Evolutionary conservation across 2,888 invertebrate genomes (phyloP).

Genomic region (Nephrocerus scutellatus): DNA sequence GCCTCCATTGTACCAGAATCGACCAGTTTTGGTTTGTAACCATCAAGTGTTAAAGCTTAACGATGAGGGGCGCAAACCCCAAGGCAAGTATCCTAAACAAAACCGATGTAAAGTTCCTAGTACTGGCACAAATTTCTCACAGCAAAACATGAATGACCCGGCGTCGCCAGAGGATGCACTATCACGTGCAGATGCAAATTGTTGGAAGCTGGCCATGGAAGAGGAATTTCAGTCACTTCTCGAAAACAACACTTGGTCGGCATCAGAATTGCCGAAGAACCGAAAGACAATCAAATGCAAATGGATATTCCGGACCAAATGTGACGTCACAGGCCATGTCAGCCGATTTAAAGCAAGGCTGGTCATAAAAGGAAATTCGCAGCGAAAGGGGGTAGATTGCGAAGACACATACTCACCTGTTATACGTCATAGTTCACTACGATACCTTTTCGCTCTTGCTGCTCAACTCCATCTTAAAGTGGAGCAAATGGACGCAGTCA

Average conservation of each 20-base stretch:
- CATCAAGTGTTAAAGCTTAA: no score
- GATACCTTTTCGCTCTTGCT: slow-evolving; percentile 16
- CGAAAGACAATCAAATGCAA: slow-evolving; percentile 15
- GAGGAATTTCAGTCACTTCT: slow-evolving; percentile 14
- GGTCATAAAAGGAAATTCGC: slow-evolving; percentile 18
- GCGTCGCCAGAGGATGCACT: no score
- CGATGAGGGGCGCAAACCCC: no score
- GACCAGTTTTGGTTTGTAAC: no score
- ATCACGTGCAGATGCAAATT: no score
- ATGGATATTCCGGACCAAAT: slow-evolving; percentile 15
- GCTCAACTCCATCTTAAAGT: slow-evolving; percentile 8
- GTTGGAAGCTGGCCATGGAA: no score
- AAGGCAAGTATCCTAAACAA: no score
- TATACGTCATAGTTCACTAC: slow-evolving; percentile 12
- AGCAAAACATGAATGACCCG: no score
- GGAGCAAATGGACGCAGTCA: slow-evolving; percentile 10
- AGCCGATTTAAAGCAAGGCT: slow-evolving; percentile 16
- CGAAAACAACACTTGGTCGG: slow-evolving; percentile 15
- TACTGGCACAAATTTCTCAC: no score
- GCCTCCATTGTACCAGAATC: no score
- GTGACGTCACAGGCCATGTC: slow-evolving; percentile 12
- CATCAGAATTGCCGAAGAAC: slow-evolving; percentile 11
- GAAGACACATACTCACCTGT: slow-evolving; percentile 18
- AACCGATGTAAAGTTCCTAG: no score
- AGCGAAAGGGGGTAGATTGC: slow-evolving; percentile 16